phyloP scores from a whole-genome alignment of 2,797 vertebrate genomes.

The Acanthis flammea region DNA sequence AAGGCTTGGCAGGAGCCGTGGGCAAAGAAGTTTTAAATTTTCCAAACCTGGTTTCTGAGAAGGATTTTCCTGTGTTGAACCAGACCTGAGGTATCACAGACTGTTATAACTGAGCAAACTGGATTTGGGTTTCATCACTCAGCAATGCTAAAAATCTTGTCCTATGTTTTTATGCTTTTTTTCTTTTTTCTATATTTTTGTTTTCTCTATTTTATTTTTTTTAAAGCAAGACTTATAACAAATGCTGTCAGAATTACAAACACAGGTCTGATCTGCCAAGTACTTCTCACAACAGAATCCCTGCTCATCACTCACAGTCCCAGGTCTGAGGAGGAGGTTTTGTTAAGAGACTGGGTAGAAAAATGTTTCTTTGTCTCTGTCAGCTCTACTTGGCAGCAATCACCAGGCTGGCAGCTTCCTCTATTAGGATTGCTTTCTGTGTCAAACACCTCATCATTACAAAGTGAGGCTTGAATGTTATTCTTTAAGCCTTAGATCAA shows the following conservation, averaged over 20 bases:
- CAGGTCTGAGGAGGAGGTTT: background rate
- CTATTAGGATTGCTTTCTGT: slow-evolving; percentile 39
- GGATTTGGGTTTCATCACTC: background rate
- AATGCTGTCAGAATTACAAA: background rate
- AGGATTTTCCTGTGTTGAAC: background rate
- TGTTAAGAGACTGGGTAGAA: background rate
- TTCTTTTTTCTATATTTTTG: too few relatives aligned
- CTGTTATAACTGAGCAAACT: background rate
- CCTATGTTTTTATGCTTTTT: background rate
- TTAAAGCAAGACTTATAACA: background rate
- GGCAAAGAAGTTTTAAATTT: background rate
- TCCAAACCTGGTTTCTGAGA: background rate
- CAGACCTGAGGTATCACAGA: background rate
- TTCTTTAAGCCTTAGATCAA: slow-evolving; percentile 67
- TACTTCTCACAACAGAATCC: background rate
- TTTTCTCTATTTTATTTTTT: background rate
- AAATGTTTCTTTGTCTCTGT: slow-evolving; percentile 37
- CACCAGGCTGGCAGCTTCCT: background rate
- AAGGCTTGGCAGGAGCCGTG: background rate
- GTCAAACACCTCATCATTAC: slow-evolving; percentile 60
- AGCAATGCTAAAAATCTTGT: background rate
- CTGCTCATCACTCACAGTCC: background rate
- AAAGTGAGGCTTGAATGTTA: slow-evolving; percentile 51
- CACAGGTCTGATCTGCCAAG: background rate
- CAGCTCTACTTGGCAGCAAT: slow-evolving; percentile 1